Evolutionary conservation across 2,797 vertebrate genomes (phyloP).

Genomic region (Babyrousa celebensis): DNA sequence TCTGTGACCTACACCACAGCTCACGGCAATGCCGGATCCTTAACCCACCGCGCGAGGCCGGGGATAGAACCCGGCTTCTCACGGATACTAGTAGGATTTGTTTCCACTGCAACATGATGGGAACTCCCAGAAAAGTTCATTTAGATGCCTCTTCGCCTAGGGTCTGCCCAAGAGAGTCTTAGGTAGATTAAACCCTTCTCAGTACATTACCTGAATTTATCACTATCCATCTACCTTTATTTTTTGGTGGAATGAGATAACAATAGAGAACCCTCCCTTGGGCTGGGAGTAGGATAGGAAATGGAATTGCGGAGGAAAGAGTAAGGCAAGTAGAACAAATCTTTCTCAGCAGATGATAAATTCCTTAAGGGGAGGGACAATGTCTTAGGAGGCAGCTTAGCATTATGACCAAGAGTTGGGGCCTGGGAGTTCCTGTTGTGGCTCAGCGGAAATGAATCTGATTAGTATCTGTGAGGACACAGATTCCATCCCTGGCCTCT

Average conservation of each 20-base stretch:
- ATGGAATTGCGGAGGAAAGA: background rate
- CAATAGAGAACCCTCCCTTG: background rate
- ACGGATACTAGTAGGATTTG: no score
- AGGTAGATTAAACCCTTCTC: background rate
- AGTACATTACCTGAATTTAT: background rate
- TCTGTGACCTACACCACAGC: no score
- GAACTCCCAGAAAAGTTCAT: background rate
- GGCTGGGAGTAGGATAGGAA: background rate
- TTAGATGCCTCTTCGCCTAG: background rate
- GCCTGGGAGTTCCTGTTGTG: background rate
- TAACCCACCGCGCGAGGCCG: no score
- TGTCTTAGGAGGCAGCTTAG: background rate
- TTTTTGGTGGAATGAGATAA: background rate
- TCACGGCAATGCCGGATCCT: no score
- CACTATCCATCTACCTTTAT: background rate
- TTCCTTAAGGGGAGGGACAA: background rate
- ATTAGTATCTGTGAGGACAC: no score
- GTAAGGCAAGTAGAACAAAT: no score
- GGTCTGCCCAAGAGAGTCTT: background rate
- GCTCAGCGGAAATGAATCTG: no score
- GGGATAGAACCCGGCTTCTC: no score
- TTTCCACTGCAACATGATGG: no score
- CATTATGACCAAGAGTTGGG: background rate
- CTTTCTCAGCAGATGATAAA: background rate
- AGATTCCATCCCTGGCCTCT: no score